Conservation (phyloP, 2,888 invertebrate genomes). For the Brenthis hecate region DNA sequence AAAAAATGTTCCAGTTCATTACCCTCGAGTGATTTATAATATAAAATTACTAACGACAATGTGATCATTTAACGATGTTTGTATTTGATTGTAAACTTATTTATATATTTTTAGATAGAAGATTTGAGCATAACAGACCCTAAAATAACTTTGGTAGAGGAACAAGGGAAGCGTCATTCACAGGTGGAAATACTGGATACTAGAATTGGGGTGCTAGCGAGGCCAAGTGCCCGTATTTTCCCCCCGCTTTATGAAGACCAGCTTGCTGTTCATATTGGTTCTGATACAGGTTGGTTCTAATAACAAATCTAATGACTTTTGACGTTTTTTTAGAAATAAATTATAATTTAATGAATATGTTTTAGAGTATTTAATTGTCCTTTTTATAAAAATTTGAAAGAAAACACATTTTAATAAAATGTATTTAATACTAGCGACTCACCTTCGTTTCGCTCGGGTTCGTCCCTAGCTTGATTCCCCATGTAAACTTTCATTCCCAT, state of each 20-base stretch:
- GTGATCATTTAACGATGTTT: constrained; percentile 5
- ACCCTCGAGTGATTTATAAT: constrained; percentile 32
- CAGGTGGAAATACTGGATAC: constrained; percentile 88
- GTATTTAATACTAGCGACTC: too few species aligned
- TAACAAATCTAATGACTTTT: not conserved
- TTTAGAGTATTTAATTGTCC: too few species aligned
- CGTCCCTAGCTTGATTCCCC: too few species aligned
- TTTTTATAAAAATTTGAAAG: too few species aligned
- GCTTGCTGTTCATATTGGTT: constrained; percentile 87
- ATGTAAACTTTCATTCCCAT: too few species aligned
- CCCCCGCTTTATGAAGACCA: constrained; percentile 92
- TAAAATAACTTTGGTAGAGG: constrained; percentile 87
- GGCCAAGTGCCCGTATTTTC: constrained; percentile 90
- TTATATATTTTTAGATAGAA: constrained; percentile 75
- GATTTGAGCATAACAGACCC: constrained; percentile 84
- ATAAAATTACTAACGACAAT: constrained; percentile 20
- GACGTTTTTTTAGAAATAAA: too few species aligned
- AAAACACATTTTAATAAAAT: too few species aligned
- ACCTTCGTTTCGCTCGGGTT: too few species aligned
- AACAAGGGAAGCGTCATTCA: constrained; percentile 86
- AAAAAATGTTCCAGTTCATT: constrained; percentile 31
- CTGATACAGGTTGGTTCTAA: constrained; percentile 57
- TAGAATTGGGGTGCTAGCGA: constrained; percentile 88
- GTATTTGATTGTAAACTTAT: not conserved
- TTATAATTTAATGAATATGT: too few species aligned